Conservation (phyloP, 2,888 invertebrate genomes). For the Caenorhabditis drosophilae region DNA sequence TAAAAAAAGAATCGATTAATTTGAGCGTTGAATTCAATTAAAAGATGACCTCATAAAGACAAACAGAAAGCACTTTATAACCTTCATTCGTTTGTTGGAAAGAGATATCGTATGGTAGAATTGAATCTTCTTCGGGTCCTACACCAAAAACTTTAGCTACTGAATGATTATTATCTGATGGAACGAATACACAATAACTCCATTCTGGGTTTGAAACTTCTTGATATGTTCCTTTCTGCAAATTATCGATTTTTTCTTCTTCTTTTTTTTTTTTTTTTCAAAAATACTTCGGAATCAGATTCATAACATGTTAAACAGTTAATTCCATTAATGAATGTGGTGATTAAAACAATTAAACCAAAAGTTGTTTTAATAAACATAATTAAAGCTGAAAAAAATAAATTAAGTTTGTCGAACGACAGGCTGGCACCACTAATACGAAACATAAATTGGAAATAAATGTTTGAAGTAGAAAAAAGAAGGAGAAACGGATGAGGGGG, state of each 20-base stretch:
- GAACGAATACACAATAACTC: constrained; percentile 40
- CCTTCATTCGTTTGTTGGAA: constrained; percentile 34
- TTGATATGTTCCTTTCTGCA: constrained; percentile 12
- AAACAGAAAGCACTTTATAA: constrained; percentile 54
- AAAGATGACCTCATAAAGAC: constrained; percentile 51
- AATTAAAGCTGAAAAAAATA: too few relatives aligned
- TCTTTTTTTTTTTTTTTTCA: neutral
- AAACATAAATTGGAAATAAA: too few relatives aligned
- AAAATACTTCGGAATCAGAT: neutral
- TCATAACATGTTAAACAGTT: neutral
- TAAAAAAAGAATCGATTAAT: too few relatives aligned
- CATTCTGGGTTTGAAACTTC: constrained; percentile 35
- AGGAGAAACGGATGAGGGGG: too few relatives aligned
- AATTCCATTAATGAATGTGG: neutral
- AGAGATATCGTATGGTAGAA: constrained; percentile 39
- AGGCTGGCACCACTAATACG: too few relatives aligned
- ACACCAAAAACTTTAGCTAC: neutral
- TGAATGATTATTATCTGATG: neutral
- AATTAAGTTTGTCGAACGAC: too few relatives aligned
- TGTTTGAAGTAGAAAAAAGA: too few relatives aligned
- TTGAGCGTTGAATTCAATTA: too few relatives aligned
- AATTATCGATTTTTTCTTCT: neutral
- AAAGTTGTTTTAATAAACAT: neutral
- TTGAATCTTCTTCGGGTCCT: constrained; percentile 38
- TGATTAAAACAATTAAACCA: neutral